A percentile compares a stretch with the other conserved stretches of the same genome.
These are phyloP conservation scores for Steinernema carpocapsae DNA, from an alignment of 2,888 invertebrate species.

Conservation along the genomic window DNA sequence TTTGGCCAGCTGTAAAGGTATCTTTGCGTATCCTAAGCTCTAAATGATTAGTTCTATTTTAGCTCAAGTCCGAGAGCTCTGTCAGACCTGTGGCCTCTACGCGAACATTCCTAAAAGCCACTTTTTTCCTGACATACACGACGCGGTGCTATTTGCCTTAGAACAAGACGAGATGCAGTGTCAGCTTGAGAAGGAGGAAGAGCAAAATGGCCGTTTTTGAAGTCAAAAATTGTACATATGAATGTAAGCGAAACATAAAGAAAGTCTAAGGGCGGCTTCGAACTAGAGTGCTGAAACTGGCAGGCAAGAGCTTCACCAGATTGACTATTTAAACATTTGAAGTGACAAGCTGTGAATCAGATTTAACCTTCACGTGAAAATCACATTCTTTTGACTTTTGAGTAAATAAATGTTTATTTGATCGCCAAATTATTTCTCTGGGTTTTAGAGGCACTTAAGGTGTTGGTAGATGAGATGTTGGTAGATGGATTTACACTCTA, in stretches of 20 bases:
- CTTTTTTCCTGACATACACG: constrained; percentile 25
- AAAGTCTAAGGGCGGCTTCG: too few relatives aligned
- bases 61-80: constrained; percentile 21
- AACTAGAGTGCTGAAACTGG: too few relatives aligned
- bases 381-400: too few relatives aligned
- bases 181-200: neutral
- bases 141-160: constrained; percentile 3
- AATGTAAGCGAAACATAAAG: too few relatives aligned
- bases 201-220: neutral
- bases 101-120: constrained; percentile 4
- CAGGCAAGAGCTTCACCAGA: too few relatives aligned
- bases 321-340: too few relatives aligned
- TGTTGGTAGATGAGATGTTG: too few relatives aligned
- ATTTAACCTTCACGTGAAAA: too few relatives aligned
- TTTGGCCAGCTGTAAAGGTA: constrained; percentile 20
- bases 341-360: too few relatives aligned
- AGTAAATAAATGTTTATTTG: too few relatives aligned
- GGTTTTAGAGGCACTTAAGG: constrained; percentile 15
- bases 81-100: constrained; percentile 15
- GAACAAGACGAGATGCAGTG: constrained; percentile 1
- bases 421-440: too few relatives aligned
- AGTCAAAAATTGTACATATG: too few relatives aligned
- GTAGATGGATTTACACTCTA: neutral
- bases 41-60: neutral
- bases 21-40: neutral